Base-by-base conservation (phyloP, 53 echinoderm and acorn worm genomes). In the Mesocentrotus franciscanus region DNA sequence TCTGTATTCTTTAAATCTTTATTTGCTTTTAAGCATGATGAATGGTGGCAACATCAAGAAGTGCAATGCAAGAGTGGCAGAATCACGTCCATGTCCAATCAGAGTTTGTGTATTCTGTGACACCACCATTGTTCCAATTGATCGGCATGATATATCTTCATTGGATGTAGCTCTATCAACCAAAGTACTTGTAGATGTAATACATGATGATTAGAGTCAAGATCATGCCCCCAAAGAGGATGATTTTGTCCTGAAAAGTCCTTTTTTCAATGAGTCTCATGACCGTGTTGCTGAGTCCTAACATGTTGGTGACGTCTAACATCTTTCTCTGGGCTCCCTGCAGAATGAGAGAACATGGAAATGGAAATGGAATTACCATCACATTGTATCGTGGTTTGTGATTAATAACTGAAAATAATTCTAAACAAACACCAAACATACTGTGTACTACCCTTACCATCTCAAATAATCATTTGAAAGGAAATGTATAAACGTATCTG, bases 201-300 rank as follows among this genome's bases (percentile, higher is more conserved):
- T 96, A 97, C 99, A 99, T 99, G 42, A 98, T 95, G 39, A 99
- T 84, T 58, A 98, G 98, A 15, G 99, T 99, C 16, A 98, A 90
- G 26, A 98, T 95, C 99, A 99, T 99, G 14, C 99, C 99, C 35
- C 98, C 99, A 93, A 98, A 97, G 10, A 99, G 96, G 58, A 99
- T 97, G 92, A 97, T 98, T 84, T 96, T 98, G 85, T 99, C 99
- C 66, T 99, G 98, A 60, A 96, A 96, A 5, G 98, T 93, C 56
- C 99, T 92, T 94, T 99, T 99, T 87, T 99, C 99, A 72, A 98
- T 99, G 49, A 99, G 96, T 74, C 99, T 90, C 98, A 99, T 99
- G 36, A 99, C 98, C 0, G 98, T 98, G 96, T 99, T 99, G 85
- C 98, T 98, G 13, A 99, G 95, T 39, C 99, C 99, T 56, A 99